Base-by-base conservation (phyloP, 2,113 vertebrate species). In the Gopherus evgoodei region DNA sequence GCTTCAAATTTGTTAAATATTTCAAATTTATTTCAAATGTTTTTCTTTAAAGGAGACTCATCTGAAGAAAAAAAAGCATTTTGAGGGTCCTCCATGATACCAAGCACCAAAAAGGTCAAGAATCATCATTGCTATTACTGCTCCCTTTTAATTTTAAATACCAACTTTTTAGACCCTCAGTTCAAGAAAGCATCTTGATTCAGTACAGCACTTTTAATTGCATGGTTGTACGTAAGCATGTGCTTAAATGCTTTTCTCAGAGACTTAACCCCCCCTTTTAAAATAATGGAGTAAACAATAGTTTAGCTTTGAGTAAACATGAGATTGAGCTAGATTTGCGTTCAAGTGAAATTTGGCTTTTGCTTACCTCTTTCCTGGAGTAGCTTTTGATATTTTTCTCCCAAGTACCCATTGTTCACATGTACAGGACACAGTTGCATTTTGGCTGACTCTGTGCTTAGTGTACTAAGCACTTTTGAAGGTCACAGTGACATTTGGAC, bases 401-500 rank as follows among this genome's bases (percentile, higher is more conserved):
- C 29, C n/a, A 0, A 3, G 83, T 42, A 0, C 59, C 54, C 12
- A 9, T 85, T 89, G 83, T 94, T 76, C 80, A 1, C 2, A 1
- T 4, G 2, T 0, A 0, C 0, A 69, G 75, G 86, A 2, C 54
- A 14, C 65, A 12, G 52, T 1, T 69, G 84, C 1, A 0, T 35
- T 72, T 22, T 59, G 91, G 86, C 84, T 29, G 81, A 0, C 75
- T 84, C 54, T 0, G 12, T 47, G 84, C 90, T 5, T 1, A 5
- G 91, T 1, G 90, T 62, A 1, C 84, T 3, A 0, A 13, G 95
- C 81, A 6, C 95, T 88, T 47, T 9, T 2, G 84, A 95, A 85
- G 97, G 97, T 96, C 97, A 94, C 57, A 1, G 78, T 96, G 97
- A 95, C 96, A 81, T 85, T 16, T 80, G 84, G 62, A 82, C 96